These are phyloP conservation scores for Sphinx pinastri DNA, from an alignment of 2,888 invertebrate genomes.

Conservation along the genomic window DNA sequence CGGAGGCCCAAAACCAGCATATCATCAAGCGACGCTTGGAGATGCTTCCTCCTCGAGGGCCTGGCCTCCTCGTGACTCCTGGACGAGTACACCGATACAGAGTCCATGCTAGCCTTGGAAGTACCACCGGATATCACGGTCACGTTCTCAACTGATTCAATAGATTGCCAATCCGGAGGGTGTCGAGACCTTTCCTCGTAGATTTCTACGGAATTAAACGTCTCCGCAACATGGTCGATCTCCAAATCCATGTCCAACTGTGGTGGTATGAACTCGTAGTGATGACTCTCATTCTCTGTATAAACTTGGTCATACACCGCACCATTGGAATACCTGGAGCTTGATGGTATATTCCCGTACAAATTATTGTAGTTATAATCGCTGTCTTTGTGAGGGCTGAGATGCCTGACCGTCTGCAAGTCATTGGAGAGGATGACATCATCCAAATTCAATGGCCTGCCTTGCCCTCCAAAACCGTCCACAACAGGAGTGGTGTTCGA, in stretches of 20 bases:
- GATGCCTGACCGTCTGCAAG: slow-evolving; percentile 59
- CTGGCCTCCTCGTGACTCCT: slow-evolving; percentile 82
- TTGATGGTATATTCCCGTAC: slow-evolving; percentile 66
- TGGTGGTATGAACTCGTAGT: slow-evolving; percentile 70
- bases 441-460: slow-evolving; percentile 73
- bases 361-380: slow-evolving; percentile 80
- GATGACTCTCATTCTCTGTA: slow-evolving; percentile 71
- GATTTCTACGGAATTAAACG: slow-evolving; percentile 74
- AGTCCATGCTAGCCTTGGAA: slow-evolving; percentile 76
- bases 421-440: slow-evolving; percentile 73
- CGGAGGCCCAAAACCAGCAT: slow-evolving; percentile 80
- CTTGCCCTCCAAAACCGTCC: slow-evolving; percentile 79
- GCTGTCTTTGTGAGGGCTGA: slow-evolving; percentile 65
- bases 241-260: slow-evolving; percentile 63
- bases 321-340: slow-evolving; percentile 62
- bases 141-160: slow-evolving; percentile 83
- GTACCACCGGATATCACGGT: slow-evolving; percentile 72
- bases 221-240: slow-evolving; percentile 63
- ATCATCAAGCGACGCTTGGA: slow-evolving; percentile 84
- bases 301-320: slow-evolving; percentile 75
- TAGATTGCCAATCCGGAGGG: slow-evolving; percentile 62
- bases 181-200: slow-evolving; percentile 67
- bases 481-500: slow-evolving; percentile 80
- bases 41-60: slow-evolving; percentile 58
- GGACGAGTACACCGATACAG: slow-evolving; percentile 84